Evolutionary conservation across 2,888 invertebrate species (phyloP), one percentile per base, ranked within the genome.

Genomic region (Cheilosia vernalis): DNA sequence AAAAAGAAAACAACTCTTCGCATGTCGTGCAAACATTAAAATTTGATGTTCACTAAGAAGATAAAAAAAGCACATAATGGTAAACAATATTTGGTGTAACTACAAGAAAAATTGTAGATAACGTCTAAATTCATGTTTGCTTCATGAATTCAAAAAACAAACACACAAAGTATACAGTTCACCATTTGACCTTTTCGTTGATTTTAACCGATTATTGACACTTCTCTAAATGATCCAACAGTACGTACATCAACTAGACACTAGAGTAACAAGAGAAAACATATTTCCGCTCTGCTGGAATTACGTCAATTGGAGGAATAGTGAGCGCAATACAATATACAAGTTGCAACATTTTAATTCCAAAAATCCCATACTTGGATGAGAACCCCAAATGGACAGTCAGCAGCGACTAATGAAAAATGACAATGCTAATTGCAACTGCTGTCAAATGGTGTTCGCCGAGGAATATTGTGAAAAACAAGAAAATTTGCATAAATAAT

Each of bases 331-430:
- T 1, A 21, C 1, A 21, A 21, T 1, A 2, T 1, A 21, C 1
- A 21, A 21, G 2, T 10, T 49, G 21, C 51, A 51, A 51, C 13
- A 51, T 40, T 61, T 49, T 10, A 30, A 67, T 61, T 63, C 47
- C 27, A 63, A 67, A 74, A 74, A 56, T 51, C 67, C 67, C 80
- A 74, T 69, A 81, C 44, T 69, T 33, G 80, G 74, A 74, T 56
- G 10, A 37, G 15, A 53, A 33, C 49, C 44, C 44, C 64, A 70
- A 19, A 56, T 72, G 58, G 64, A 17, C 49, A 64, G 10, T 40
- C 56, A 64, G 10, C 47, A 4, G 27, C 70, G 1, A 4, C 42
- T 30, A 61, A 73, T 19, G 21, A 51, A 80, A 66, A 64, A 40
- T 47, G 56, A 56, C 60, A 56, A 47, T 40, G 17, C 53, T 49